Evolutionary conservation across 2,888 invertebrate species (phyloP), one percentile per base, ranked within the genome.

Genomic region (Limenitis camilla): DNA sequence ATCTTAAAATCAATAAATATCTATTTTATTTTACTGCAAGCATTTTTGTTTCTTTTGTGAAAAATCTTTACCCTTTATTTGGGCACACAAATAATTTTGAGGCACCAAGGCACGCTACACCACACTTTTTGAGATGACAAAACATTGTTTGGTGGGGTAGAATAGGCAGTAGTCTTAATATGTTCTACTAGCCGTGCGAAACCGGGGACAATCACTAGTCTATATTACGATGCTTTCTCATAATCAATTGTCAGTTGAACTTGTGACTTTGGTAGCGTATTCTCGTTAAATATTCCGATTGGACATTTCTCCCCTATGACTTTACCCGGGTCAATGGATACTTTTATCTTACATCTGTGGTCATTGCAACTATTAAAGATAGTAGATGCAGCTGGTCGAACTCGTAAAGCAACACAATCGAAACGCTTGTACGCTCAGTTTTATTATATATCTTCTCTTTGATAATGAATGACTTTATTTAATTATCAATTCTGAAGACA

Each of bases 401-500:
- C 74, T 82, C 84, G 78, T 84, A 79, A 84, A 84, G 76, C 67
- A 62, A 67, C 67, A 85, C 81, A 86, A 79, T 75, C 81, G 74
- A 61, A 59, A 64, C 69, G 73, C 68, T 77, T 85, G 81, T 85
- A 66, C 69, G 65, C 63, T 63, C 68, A 69, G 69, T 77, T 84
- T 82, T 81, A 84, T 78, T 75, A 71, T 72, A 62, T 72, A 64
- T 19, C 19, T 19, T 19, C 69, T 71, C 71, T 72, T 62, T 64
- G 63, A 74, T 81, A 81, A 83, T 81, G 81, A 82, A 82, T 76
- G 80, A 81, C 80, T 82, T 81, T 83, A 84, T 83, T 82, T 77
- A 82, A 84, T 83, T 79, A 84, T 78, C 76, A 74, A 74, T 81
- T 79, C 81, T 65, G 61, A 76, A 81, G 80, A 80, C 69, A 70